These are phyloP conservation scores for Heterocephalus glaber DNA, from an alignment of 2,113 vertebrate genomes.

Conservation along the genomic window DNA sequence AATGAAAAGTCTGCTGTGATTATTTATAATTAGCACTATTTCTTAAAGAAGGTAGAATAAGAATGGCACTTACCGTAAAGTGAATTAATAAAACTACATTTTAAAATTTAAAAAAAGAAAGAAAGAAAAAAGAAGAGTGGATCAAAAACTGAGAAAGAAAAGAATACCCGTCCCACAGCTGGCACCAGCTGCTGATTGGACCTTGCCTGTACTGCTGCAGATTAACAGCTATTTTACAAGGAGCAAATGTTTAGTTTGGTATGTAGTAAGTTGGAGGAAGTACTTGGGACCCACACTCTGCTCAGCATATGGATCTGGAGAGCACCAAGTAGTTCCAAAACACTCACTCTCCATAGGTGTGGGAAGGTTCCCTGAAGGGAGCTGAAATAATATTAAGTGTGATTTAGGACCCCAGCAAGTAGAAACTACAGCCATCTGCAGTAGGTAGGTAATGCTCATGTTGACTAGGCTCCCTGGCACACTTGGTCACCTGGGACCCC, in stretches of 20 bases:
- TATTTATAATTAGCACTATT: too few species aligned
- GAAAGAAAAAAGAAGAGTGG: neutral
- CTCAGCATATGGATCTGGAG: neutral
- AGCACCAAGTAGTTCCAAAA: neutral
- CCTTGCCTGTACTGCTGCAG: neutral
- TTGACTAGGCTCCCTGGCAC: too few species aligned
- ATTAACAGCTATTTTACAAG: neutral
- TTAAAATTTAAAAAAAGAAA: too few species aligned
- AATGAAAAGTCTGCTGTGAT: too few species aligned
- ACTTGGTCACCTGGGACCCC: neutral
- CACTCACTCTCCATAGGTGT: neutral
- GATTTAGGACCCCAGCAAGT: neutral
- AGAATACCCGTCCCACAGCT: neutral
- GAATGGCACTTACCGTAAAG: too few species aligned
- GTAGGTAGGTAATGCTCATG: neutral
- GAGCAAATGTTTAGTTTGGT: neutral
- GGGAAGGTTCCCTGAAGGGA: neutral
- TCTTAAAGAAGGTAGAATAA: too few species aligned
- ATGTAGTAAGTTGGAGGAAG: neutral
- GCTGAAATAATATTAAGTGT: neutral
- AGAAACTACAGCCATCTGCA: too few species aligned
- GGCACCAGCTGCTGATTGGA: neutral
- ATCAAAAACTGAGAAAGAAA: neutral
- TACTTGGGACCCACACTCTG: neutral
- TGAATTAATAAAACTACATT: too few species aligned